Evolutionary conservation across 2,113 vertebrate genomes (phyloP), one percentile per base, ranked within the genome.

Genomic region (Sinosuthora webbiana): DNA sequence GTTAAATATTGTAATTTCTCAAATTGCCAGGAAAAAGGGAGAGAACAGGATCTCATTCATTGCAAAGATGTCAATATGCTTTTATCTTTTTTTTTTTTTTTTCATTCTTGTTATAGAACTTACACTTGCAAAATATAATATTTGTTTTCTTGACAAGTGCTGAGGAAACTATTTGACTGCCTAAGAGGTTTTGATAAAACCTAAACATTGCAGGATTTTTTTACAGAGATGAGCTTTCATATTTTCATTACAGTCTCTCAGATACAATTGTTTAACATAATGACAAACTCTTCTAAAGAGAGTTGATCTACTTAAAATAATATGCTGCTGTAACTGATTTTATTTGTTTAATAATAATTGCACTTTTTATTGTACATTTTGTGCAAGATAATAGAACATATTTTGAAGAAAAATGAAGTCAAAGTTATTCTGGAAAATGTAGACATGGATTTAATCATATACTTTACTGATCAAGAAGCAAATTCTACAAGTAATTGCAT

Each of bases 341-440:
- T 96, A 62, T 87, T 92, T 94, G 60, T 89, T 95, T 80, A 94
- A 83, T 84, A 89, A 94, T 83, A 95, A 78, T 49, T 64, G 9
- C 12, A 47, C 24, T 45, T 67, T 93, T 91, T 81, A 80, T 64
- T 74, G 42, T 62, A 78, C 24, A 83, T 90, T 96, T 82, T 95
- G 47, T 10, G 15, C 33, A 91, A 77, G 74, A 94, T 95, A 95
- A 23, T 95, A 95, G 64, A 94, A 88, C 49, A 37, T 56, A 10
- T 76, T 89, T 70, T 85, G 37, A 69, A 83, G 33, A 56, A 87
- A 91, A 91, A 73, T 20, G 4, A 84, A 47, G 37, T 62, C 30
- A 33, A 31, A 39, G 7, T 69, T 78, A 45, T 83, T 57, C 75
- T 89, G 45, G 37, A 73, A 78, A 67, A 60, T 13, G 3, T 35